Evolutionary conservation across 1,140 invertebrate genomes (phyloP).

Genomic region (Alviniconcha marisindica): DNA sequence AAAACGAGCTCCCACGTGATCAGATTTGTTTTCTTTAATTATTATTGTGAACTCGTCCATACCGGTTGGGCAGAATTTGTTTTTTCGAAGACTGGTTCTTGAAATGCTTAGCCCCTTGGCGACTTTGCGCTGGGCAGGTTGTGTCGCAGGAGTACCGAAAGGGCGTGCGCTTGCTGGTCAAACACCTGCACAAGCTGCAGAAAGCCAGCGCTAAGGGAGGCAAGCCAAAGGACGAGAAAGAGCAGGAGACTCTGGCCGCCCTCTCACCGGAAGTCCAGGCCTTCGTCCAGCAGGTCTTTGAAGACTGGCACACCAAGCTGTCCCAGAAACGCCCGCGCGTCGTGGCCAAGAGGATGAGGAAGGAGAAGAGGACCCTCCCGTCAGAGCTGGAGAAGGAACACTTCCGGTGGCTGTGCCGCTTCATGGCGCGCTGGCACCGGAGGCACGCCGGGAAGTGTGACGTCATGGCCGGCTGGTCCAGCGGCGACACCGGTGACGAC

Average conservation of each 20-base stretch:
- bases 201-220: background rate
- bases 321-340: background rate
- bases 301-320: constrained; percentile 23
- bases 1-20: too few species aligned
- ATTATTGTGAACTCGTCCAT: too few species aligned
- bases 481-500: constrained; percentile 17
- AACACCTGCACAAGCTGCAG: background rate
- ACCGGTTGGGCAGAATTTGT: too few species aligned
- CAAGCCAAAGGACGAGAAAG: background rate
- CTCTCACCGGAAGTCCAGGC: background rate
- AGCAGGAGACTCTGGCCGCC: background rate
- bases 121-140: background rate
- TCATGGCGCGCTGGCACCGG: constrained; percentile 28
- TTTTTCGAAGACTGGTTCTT: too few species aligned
- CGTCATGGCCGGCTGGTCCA: constrained; percentile 27
- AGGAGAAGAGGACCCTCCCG: constrained; percentile 1
- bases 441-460: constrained; percentile 19
- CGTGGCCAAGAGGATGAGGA: background rate
- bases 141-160: constrained; percentile 7
- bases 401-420: constrained; percentile 17
- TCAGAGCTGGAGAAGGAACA: constrained; percentile 13
- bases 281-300: constrained; percentile 16
- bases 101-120: too few species aligned
- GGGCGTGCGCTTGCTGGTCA: background rate
- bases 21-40: too few species aligned